phyloP scores from a whole-genome alignment of 1,140 invertebrate genomes.

The Euwallacea fornicatus region DNA sequence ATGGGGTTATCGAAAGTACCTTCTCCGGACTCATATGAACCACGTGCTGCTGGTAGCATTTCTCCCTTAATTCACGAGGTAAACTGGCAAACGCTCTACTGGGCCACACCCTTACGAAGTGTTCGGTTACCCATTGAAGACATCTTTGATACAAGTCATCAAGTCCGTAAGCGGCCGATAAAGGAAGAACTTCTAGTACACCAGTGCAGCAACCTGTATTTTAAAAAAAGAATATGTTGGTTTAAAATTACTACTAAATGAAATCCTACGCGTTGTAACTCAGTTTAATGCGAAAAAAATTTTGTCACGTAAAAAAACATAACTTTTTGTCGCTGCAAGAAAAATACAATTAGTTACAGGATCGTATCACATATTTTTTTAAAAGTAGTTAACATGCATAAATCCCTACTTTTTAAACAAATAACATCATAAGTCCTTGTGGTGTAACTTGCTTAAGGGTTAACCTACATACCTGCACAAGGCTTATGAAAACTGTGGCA shows the following conservation, averaged over 20 bases:
- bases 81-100: constrained; percentile 80
- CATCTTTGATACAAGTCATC: constrained; percentile 85
- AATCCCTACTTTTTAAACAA: neutral
- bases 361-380: neutral
- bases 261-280: too few species aligned
- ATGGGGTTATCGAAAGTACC: neutral
- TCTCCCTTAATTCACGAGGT: constrained; percentile 76
- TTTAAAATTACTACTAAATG: too few species aligned
- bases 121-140: constrained; percentile 79
- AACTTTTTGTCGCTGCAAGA: too few species aligned
- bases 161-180: constrained; percentile 81
- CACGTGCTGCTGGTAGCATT: constrained; percentile 80
- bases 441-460: too few species aligned
- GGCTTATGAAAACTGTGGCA: constrained; percentile 90
- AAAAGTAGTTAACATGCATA: neutral
- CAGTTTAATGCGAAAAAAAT: too few species aligned
- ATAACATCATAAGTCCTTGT: neutral
- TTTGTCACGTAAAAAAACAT: too few species aligned
- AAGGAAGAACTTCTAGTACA: constrained; percentile 79
- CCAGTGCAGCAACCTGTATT: constrained; percentile 48
- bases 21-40: constrained; percentile 62
- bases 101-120: constrained; percentile 85
- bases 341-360: too few species aligned
- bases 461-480: constrained; percentile 45
- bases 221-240: neutral